phyloP scores from a whole-genome alignment of 2,797 vertebrate genomes.

The Coregonus sp. region DNA sequence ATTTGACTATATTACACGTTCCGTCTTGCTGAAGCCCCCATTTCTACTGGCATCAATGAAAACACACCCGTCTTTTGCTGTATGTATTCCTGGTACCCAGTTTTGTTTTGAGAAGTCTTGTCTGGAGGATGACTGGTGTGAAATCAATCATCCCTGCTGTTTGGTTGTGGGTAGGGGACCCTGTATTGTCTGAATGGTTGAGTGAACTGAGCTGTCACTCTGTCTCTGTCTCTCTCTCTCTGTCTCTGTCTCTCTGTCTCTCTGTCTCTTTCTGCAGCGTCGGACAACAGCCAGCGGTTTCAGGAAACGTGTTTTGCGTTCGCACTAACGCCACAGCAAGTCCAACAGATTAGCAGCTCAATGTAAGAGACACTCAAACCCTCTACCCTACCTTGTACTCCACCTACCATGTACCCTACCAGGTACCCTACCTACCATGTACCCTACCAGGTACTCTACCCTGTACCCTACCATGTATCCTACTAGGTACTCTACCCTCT shows the following conservation, averaged over 20 bases:
- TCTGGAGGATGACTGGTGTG: background rate
- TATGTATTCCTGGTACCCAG: background rate
- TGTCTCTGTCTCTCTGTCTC: constrained; percentile 3
- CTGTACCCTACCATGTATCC: background rate
- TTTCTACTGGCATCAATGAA: background rate
- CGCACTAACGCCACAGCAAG: constrained; percentile 96
- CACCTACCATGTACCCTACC: no score
- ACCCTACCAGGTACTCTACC: background rate
- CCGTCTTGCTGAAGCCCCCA: background rate
- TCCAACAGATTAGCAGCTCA: constrained; percentile 98
- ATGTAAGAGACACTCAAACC: constrained; percentile 82
- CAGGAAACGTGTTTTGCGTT: constrained; percentile 99
- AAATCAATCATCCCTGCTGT: background rate
- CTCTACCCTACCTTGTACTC: background rate
- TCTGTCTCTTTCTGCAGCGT: constrained; percentile 76
- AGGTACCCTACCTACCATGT: background rate
- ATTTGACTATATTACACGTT: background rate
- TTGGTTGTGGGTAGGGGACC: background rate
- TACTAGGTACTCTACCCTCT: no score
- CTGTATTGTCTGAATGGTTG: no score
- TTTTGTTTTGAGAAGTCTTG: background rate
- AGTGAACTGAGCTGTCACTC: no score
- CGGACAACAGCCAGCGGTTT: constrained; percentile 97
- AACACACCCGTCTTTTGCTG: background rate
- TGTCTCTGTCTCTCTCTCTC: background rate